Base-by-base conservation (phyloP, 1,140 invertebrate genomes). In the Drosophila teissieri region DNA sequence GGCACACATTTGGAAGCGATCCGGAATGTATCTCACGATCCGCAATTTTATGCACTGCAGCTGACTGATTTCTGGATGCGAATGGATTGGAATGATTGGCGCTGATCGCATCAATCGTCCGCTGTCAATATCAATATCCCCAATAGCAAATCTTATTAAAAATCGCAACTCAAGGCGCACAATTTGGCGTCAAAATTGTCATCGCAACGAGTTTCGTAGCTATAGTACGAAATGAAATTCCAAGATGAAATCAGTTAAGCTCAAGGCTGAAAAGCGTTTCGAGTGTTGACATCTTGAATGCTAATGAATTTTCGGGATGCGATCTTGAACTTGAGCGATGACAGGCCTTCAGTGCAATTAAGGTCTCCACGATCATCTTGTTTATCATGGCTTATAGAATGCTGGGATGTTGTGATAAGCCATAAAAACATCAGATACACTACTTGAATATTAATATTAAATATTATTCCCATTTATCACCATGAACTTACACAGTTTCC, bases 251-350 rank as follows among this genome's bases (percentile, higher is more conserved):
- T 86, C 79, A 70, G 84, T 73, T 70, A 69, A 69, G 42, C 31
- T 54, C 69, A 83, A 86, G 82, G 83, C 79, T 72, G 42, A 48
- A 68, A 58, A 82, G 69, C 65, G 83, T 68, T 78, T 82, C 75
- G 64, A 62, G 75, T 78, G 72, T 85, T 84, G 82, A 81, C 81
- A 85, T 86, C 73, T 58, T 88, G 82, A 82, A 88, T 88, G 60
- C 68, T 75, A 81, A 85, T 88, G 69, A 67, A 56, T 68, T 40
- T 80, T 68, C 44, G 61, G 67, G 31, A 65, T 65, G 46, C 42
- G 39, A 27, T 46, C 63, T 63, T 64, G 55, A 78, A 65, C 63
- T 84, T 69, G 63, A 62, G 60, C 22, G 14, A 19, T 34, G 17
- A 37, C 40, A 58, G 61, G 45, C 67, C 67, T 70, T 70, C 51